A percentile compares a stretch with the other conserved stretches of the same genome.
These are phyloP conservation scores for Tichodroma muraria DNA, from an alignment of 2,113 vertebrate genomes.

Conservation along the genomic window DNA sequence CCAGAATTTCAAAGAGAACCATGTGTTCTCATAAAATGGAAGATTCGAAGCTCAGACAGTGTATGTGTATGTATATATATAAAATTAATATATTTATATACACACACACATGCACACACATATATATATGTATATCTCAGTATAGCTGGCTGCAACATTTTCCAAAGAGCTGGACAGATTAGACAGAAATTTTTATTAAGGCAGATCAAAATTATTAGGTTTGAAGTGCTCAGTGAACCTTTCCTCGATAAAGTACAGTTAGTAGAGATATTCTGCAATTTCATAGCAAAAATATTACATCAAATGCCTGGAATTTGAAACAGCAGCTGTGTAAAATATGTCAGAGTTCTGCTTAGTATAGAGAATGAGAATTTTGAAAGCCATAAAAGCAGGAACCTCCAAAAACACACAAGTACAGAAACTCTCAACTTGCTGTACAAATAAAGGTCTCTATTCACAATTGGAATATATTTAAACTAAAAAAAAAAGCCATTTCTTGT, in stretches of 20 bases:
- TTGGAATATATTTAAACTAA: not conserved
- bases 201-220: not conserved
- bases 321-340: not conserved
- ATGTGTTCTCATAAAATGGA: not conserved
- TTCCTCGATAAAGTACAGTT: not conserved
- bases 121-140: rapidly evolving
- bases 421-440: not conserved
- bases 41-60: not conserved
- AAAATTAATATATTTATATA: not conserved
- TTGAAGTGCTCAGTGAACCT: not conserved
- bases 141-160: not conserved
- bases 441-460: not conserved
- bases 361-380: not conserved
- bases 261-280: not conserved
- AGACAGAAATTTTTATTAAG: not conserved
- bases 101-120: too few species aligned
- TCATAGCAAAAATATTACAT: not conserved
- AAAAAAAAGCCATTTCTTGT: not conserved
- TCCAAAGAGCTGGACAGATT: not conserved
- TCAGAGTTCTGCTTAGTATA: not conserved
- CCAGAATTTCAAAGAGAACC: not conserved
- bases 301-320: not conserved
- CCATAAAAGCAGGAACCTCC: not conserved
- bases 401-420: not conserved
- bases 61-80: too few species aligned